Evolutionary conservation across 2,797 vertebrate genomes (phyloP), one percentile per base, ranked within the genome.

Genomic region (Gymnopithys bicolor): DNA sequence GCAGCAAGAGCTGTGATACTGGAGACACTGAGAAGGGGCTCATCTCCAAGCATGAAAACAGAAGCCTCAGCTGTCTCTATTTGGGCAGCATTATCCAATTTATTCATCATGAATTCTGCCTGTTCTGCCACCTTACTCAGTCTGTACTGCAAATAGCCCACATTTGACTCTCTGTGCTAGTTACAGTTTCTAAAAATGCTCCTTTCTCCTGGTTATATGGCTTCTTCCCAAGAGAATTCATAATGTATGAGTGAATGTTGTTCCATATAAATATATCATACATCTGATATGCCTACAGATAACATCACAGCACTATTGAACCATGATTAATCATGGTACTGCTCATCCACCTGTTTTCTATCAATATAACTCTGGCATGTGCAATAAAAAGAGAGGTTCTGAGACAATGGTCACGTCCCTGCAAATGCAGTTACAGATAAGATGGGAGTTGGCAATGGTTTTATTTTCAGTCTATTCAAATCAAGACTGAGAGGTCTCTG

Each of bases 261-360:
- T 83, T 94, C 66, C 55, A 6, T 67, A 70, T 71, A 95, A 95
- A 92, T 69, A 85, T 11, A 75, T 84, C 76, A 95, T 73, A 58
- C 28, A 86, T 87, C 80, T 88, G 80, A 94, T 95, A 93, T 89
- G 94, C 83, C 95, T 87, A 94, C 53, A 74, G 93, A 93, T 92
- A 96, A 82, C 45, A 8, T 62, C 88, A 93, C 74, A 77, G 58
- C 91, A 95, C 1, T 2, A 93, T 45, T 94, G 95, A 93, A 84
- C 39, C 2, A 1, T 79, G 76, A 96, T 96, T 93, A 96, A 93
- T 89, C 2, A 7, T 81, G 73, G 52, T 53, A n/a, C 83, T 94
- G 94, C 94, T 90, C 90, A 97, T 60, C 94, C 89, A 89, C 77
- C 84, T 94, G 76, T 87, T 96, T 96, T 86, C 92, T 92, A 96